Conservation (phyloP, 2,797 vertebrate species). For the Myotis myotis region DNA sequence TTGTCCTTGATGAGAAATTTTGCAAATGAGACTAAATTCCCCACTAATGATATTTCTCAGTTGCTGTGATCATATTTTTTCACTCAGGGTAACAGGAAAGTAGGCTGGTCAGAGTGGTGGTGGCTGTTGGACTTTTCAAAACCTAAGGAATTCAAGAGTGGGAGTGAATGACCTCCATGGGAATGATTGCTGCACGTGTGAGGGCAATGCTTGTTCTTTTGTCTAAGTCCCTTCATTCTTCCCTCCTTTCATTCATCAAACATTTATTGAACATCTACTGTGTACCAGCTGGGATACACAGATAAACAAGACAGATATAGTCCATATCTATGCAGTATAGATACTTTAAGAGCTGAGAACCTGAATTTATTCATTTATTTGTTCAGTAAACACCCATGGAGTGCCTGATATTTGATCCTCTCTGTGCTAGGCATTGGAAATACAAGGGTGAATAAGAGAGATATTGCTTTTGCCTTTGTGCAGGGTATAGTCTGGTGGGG, state of each 20-base stretch:
- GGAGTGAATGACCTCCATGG: background rate
- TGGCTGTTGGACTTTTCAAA: background rate
- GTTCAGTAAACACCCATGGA: background rate
- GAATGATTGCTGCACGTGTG: background rate
- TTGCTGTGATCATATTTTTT: background rate
- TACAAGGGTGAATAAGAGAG: background rate
- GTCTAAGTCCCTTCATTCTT: background rate
- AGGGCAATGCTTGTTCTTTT: background rate
- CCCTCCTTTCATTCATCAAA: background rate
- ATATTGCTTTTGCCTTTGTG: background rate
- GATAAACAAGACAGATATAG: background rate
- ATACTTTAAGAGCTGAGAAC: background rate
- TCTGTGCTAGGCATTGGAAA: background rate
- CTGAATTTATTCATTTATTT: background rate
- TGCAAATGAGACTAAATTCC: conserved; percentile 40
- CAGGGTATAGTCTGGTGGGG: background rate
- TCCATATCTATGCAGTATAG: background rate
- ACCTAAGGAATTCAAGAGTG: background rate
- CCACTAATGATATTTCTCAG: background rate
- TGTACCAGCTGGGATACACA: background rate
- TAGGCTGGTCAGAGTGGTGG: background rate
- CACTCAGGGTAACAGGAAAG: background rate
- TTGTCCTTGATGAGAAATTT: conserved; percentile 26
- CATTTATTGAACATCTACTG: conserved; percentile 5
- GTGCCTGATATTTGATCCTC: background rate